A percentile compares a stretch with the other conserved stretches of the same genome.
Evolutionary conservation across 1,140 invertebrate species (phyloP).

Genomic region (Thereuonema tuberculata): DNA sequence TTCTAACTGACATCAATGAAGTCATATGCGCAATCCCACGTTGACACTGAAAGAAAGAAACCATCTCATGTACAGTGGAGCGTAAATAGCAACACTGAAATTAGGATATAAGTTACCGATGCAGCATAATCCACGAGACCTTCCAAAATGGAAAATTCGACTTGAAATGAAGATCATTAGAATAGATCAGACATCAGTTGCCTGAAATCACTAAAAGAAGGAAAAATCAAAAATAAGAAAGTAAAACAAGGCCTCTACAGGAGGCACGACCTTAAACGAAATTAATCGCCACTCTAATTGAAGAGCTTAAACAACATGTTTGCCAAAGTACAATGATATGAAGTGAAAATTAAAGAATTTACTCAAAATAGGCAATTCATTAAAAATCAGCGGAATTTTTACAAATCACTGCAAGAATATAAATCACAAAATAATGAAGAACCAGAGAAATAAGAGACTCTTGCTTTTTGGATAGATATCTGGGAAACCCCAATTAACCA

Average conservation of each 20-base stretch:
- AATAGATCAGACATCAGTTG: not conserved
- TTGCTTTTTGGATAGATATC: not conserved
- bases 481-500: no score
- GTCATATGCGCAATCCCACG: no score
- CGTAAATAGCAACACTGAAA: not conserved
- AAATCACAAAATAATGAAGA: not conserved
- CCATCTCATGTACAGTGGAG: no score
- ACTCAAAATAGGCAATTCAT: not conserved
- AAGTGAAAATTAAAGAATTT: not conserved
- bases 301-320: not conserved
- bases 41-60: no score
- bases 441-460: not conserved
- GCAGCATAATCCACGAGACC: not conserved
- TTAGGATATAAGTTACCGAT: not conserved
- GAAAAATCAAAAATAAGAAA: not conserved
- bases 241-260: not conserved
- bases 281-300: not conserved
- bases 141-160: not conserved
- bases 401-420: not conserved
- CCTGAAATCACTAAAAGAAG: not conserved
- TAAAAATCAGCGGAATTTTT: not conserved
- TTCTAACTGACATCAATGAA: no score
- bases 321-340: not conserved
- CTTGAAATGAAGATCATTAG: not conserved
- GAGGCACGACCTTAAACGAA: not conserved